Percentiles rank a stretch among this genome's conserved stretches.
Evolutionary conservation across 2,888 invertebrate species (phyloP).

Genomic region (Ectemnius continuus): DNA sequence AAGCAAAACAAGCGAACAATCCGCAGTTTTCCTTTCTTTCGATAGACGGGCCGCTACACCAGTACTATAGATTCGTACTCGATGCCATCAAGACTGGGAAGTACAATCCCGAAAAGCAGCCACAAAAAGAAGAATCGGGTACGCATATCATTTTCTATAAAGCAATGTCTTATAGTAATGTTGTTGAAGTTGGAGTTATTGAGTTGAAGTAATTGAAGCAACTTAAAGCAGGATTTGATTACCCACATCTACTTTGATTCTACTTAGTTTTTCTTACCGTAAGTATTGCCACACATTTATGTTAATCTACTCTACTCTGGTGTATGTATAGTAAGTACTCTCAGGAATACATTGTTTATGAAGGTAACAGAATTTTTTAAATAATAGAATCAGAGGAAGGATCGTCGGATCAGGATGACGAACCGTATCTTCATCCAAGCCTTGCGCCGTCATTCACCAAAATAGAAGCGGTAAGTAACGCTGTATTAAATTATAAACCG

Average conservation of each 20-base stretch:
- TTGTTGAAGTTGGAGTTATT: conserved; percentile 63
- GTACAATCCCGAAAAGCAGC: conserved; percentile 80
- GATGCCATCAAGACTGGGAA: conserved; percentile 84
- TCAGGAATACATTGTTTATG: conserved; percentile 19
- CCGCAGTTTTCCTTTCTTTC: conserved; percentile 95
- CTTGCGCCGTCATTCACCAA: conserved; percentile 81
- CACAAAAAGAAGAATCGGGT: conserved; percentile 77
- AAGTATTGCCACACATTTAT: conserved; percentile 65
- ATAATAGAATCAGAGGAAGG: conserved; percentile 70
- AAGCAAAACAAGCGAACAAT: conserved; percentile 97
- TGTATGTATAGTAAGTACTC: conserved; percentile 43
- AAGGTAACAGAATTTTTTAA: conserved; percentile 46
- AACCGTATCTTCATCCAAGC: conserved; percentile 92
- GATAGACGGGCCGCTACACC: conserved; percentile 89
- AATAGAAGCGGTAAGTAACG: conserved; percentile 83
- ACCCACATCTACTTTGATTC: conserved; percentile 73
- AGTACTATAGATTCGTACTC: conserved; percentile 91
- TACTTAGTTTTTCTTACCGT: conserved; percentile 72
- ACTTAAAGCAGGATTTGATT: conserved; percentile 71
- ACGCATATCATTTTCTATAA: conserved; percentile 66
- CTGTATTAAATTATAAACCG: background rate
- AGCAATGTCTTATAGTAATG: conserved; percentile 58
- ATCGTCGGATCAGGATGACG: conserved; percentile 80
- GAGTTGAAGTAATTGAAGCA: conserved; percentile 69
- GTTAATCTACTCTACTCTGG: conserved; percentile 48